A percentile compares a stretch with the other conserved stretches of the same genome.
These are phyloP conservation scores for Bubo scandiacus DNA, from an alignment of 2,113 vertebrate genomes.

Conservation along the genomic window DNA sequence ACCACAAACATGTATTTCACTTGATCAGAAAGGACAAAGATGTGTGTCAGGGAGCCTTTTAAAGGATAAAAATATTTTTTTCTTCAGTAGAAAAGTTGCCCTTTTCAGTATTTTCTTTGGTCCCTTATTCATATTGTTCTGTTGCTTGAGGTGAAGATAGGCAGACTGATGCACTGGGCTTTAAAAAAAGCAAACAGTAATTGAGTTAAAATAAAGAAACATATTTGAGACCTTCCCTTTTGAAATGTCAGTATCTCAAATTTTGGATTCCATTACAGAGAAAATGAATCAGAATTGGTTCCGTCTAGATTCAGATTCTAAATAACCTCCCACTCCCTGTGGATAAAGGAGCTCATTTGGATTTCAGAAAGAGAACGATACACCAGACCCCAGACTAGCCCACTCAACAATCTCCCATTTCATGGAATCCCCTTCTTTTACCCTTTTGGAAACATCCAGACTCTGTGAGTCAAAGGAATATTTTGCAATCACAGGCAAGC, in stretches of 20 bases:
- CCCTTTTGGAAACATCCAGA: background rate
- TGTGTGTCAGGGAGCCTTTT: background rate
- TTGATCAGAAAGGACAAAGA: background rate
- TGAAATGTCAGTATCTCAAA: background rate
- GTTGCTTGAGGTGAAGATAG: background rate
- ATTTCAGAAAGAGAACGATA: background rate
- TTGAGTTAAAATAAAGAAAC: background rate
- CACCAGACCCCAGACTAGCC: accelerated
- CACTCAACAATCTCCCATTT: background rate
- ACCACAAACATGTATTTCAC: background rate
- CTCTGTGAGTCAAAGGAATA: background rate
- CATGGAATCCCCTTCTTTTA: background rate
- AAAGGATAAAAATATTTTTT: background rate
- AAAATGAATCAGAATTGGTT: background rate
- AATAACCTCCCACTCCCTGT: background rate
- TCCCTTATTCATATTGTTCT: background rate
- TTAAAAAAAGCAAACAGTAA: background rate
- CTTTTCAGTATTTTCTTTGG: background rate
- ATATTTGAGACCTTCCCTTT: background rate
- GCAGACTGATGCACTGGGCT: background rate
- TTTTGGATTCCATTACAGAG: background rate
- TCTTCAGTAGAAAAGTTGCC: background rate
- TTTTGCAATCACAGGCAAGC: background rate
- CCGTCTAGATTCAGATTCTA: background rate
- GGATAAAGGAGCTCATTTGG: background rate